Percentiles rank a stretch among this genome's conserved stretches.
Conservation (phyloP, 2,888 invertebrate species). For the Helicoverpa assulta region DNA sequence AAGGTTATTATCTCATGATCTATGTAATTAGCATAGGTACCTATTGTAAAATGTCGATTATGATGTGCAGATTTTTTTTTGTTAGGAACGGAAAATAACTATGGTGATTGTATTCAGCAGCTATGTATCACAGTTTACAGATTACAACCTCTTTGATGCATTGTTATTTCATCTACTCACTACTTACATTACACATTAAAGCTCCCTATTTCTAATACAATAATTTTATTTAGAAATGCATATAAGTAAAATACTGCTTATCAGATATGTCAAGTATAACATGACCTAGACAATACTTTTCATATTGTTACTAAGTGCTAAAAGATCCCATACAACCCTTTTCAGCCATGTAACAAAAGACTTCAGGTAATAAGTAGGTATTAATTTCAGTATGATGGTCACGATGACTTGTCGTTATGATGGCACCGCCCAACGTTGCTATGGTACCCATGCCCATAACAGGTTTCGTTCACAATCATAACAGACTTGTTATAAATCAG, state of each 20-base stretch:
- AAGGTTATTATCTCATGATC: constrained; percentile 19
- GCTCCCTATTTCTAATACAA: too few species aligned
- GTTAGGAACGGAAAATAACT: too few species aligned
- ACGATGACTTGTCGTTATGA: constrained; percentile 69
- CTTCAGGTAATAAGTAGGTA: constrained; percentile 32
- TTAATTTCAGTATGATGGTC: constrained; percentile 62
- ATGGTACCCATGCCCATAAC: constrained; percentile 81
- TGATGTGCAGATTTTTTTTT: too few species aligned
- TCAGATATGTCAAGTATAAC: neutral
- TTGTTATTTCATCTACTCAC: too few species aligned
- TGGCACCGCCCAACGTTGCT: constrained; percentile 74
- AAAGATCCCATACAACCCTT: constrained; percentile 2
- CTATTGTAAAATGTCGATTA: neutral
- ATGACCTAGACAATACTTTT: constrained; percentile 34
- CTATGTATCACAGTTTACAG: neutral
- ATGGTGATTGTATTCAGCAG: neutral
- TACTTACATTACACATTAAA: too few species aligned
- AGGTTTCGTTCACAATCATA: constrained; percentile 66
- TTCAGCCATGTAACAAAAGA: constrained; percentile 12
- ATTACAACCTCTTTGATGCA: too few species aligned
- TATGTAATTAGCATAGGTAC: neutral
- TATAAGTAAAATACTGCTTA: neutral
- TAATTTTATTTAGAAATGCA: neutral
- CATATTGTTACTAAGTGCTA: neutral
- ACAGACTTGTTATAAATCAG: constrained; percentile 71